These are phyloP conservation scores for Brenthis daphne DNA, from an alignment of 2,888 invertebrate genomes.

Conservation along the genomic window DNA sequence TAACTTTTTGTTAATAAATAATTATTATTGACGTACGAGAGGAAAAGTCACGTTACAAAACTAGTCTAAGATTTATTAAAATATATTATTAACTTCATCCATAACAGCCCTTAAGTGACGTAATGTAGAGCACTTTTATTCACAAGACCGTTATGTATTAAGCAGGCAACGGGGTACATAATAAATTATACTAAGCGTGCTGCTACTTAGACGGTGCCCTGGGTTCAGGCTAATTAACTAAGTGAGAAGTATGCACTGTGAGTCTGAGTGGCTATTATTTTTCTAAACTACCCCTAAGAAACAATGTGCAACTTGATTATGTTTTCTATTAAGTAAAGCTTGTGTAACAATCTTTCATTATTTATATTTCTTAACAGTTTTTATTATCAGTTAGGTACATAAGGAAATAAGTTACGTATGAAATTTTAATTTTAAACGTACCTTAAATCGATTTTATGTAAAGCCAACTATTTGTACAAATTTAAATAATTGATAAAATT, in stretches of 20 bases:
- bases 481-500: no score
- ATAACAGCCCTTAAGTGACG: background rate
- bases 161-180: constrained; percentile 26
- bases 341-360: background rate
- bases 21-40: no score
- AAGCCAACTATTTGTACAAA: no score
- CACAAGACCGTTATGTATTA: constrained; percentile 20
- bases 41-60: background rate
- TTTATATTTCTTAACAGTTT: no score
- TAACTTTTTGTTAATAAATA: no score
- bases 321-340: constrained; percentile 6
- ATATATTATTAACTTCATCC: constrained; percentile 6
- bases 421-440: no score
- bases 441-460: no score
- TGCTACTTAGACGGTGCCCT: constrained; percentile 26
- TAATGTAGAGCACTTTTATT: constrained; percentile 9
- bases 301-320: constrained; percentile 11
- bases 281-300: constrained; percentile 12
- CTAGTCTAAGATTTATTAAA: background rate
- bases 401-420: no score
- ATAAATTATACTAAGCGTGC: constrained; percentile 33
- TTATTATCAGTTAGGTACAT: no score
- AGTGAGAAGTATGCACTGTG: constrained; percentile 33
- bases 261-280: constrained; percentile 27
- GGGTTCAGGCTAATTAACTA: constrained; percentile 38